Conservation (phyloP, 1,140 invertebrate species). For the Ooceraea biroi region DNA sequence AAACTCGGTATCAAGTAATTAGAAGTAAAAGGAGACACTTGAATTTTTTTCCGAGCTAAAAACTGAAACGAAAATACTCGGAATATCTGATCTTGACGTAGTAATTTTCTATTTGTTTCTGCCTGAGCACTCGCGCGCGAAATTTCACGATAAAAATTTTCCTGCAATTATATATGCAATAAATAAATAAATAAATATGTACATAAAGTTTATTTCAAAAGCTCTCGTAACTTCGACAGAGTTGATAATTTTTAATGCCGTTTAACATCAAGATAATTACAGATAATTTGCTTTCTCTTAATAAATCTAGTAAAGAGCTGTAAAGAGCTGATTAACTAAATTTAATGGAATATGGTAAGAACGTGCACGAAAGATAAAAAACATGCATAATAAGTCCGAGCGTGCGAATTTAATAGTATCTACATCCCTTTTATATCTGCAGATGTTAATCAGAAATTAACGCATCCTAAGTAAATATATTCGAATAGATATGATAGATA, state of each 20-base stretch:
- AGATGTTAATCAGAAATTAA: slow-evolving; percentile 38
- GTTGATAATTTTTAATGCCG: background rate
- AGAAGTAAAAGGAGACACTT: slow-evolving; percentile 6
- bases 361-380: background rate
- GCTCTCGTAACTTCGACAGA: background rate
- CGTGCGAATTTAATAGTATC: slow-evolving; percentile 8
- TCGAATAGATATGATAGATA: slow-evolving; percentile 9
- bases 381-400: slow-evolving; percentile 11
- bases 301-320: background rate
- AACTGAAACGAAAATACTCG: slow-evolving; percentile 8
- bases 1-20: slow-evolving; percentile 21
- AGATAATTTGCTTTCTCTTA: background rate
- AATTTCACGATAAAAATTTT: background rate
- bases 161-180: too few species aligned
- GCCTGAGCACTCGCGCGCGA: background rate
- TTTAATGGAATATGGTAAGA: background rate
- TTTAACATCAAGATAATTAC: background rate
- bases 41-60: background rate
- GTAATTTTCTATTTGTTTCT: slow-evolving; percentile 6
- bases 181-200: too few species aligned
- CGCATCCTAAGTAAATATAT: background rate
- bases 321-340: background rate
- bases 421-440: background rate
- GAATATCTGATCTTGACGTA: background rate
- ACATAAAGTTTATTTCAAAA: background rate